Percentiles rank a stretch among this genome's conserved stretches.
These are phyloP conservation scores for Ormyrus thymus DNA, from an alignment of 2,888 invertebrate genomes.

Conservation along the genomic window DNA sequence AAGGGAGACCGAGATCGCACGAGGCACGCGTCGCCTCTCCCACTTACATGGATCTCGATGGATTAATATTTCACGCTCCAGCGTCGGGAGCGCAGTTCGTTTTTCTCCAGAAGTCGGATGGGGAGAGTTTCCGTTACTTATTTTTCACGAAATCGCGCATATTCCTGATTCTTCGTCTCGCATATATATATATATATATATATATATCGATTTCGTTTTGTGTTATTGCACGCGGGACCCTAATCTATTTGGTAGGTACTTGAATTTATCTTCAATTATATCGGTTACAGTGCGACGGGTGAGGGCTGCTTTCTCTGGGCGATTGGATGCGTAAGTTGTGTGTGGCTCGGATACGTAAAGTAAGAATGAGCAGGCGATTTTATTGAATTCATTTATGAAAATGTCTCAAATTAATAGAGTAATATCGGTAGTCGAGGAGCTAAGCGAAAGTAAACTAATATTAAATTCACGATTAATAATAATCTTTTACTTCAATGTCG, in stretches of 20 bases:
- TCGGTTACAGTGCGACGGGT: background rate
- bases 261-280: slow-evolving; percentile 27
- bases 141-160: slow-evolving; percentile 29
- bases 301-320: too few relatives aligned
- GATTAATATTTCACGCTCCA: slow-evolving; percentile 44
- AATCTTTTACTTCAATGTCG: too few relatives aligned
- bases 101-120: background rate
- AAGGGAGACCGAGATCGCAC: slow-evolving; percentile 19
- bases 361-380: too few relatives aligned
- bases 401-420: too few relatives aligned
- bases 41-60: slow-evolving; percentile 19
- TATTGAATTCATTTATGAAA: too few relatives aligned
- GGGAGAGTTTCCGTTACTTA: slow-evolving; percentile 7
- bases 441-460: too few relatives aligned
- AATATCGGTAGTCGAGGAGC: too few relatives aligned
- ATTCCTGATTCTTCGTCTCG: background rate
- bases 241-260: slow-evolving; percentile 7
- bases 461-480: too few relatives aligned
- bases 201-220: slow-evolving; percentile 32
- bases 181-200: too few relatives aligned
- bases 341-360: too few relatives aligned
- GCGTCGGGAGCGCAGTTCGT: slow-evolving; percentile 7
- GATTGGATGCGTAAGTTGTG: too few relatives aligned
- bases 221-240: background rate
- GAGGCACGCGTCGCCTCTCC: slow-evolving; percentile 27